Conservation (phyloP, 1,140 invertebrate species). For the Drosophila suzukii region DNA sequence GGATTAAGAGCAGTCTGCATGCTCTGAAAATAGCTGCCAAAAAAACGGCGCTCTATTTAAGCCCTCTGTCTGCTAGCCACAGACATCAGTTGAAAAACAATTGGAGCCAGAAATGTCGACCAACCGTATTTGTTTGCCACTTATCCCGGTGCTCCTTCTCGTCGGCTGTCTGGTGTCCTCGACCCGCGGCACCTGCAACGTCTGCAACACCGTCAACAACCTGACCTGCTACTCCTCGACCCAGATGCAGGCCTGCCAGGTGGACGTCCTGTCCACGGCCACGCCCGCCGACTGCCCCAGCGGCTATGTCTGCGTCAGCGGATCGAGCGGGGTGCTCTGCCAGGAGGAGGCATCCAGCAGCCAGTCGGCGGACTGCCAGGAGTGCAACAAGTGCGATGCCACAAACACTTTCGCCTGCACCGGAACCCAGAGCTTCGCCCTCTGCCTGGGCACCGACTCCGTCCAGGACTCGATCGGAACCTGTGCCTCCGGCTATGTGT, state of each 20-base stretch:
- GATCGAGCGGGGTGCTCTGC: slow-evolving; percentile 49
- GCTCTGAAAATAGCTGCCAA: slow-evolving; percentile 12
- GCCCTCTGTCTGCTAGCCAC: slow-evolving; percentile 5
- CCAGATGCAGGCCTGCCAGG: slow-evolving; percentile 65
- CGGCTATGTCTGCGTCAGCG: slow-evolving; percentile 64
- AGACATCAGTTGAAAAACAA: slow-evolving; percentile 32
- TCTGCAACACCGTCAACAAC: slow-evolving; percentile 56
- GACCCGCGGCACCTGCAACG: slow-evolving; percentile 53
- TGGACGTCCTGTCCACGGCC: slow-evolving; percentile 39
- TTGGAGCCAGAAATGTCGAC: slow-evolving; percentile 26
- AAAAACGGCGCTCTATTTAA: slow-evolving; percentile 54
- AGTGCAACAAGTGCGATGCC: slow-evolving; percentile 69
- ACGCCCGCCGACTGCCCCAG: slow-evolving; percentile 47
- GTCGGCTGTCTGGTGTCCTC: slow-evolving; percentile 21
- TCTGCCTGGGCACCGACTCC: slow-evolving; percentile 61
- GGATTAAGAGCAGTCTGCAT: slow-evolving; percentile 40
- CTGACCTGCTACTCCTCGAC: slow-evolving; percentile 70
- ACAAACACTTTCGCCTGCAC: slow-evolving; percentile 73
- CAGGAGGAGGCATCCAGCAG: slow-evolving; percentile 5
- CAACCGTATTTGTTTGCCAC: slow-evolving; percentile 15
- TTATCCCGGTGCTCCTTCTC: slow-evolving; percentile 6
- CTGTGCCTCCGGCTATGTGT: slow-evolving; percentile 63
- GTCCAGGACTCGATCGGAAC: slow-evolving; percentile 44
- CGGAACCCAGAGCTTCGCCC: slow-evolving; percentile 55
- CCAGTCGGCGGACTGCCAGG: slow-evolving; percentile 42